Percentiles rank a stretch among this genome's conserved stretches.
Conservation (phyloP, 2,113 vertebrate genomes). For the Aythya baeri region DNA sequence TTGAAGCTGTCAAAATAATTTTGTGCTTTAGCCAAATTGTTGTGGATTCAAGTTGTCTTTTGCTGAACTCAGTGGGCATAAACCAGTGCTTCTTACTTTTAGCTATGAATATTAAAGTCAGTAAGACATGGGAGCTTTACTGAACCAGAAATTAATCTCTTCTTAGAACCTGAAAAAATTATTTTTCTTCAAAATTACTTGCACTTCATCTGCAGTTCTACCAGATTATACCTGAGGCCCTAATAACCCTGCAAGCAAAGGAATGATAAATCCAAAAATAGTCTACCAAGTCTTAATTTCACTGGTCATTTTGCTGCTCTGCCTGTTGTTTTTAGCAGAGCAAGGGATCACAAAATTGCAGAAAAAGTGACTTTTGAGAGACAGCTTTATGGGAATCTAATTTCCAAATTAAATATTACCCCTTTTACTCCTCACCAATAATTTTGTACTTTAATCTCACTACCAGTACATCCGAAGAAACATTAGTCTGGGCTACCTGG, state of each 20-base stretch:
- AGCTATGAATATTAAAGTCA: neutral
- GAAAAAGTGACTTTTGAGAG: neutral
- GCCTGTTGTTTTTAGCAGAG: neutral
- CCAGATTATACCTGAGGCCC: neutral
- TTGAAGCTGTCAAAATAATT: conserved; percentile 4
- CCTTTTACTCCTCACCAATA: neutral
- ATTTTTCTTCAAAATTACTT: neutral
- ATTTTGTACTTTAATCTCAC: neutral
- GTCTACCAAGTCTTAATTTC: neutral
- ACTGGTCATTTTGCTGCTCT: neutral
- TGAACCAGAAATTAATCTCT: conserved; percentile 9
- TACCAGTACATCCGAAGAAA: neutral
- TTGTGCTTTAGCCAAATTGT: neutral
- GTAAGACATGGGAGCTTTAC: neutral
- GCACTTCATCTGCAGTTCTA: neutral
- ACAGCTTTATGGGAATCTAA: neutral
- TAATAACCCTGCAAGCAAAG: neutral
- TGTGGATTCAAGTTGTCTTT: neutral
- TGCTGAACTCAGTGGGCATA: neutral
- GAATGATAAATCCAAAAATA: neutral
- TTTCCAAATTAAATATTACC: neutral
- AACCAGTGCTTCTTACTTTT: neutral
- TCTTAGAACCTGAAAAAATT: neutral
- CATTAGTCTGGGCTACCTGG: neutral
- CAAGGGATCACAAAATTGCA: neutral